Evolutionary conservation across 2,797 vertebrate species (phyloP), one percentile per base, ranked within the genome.

Genomic region (Labeo calbasu): DNA sequence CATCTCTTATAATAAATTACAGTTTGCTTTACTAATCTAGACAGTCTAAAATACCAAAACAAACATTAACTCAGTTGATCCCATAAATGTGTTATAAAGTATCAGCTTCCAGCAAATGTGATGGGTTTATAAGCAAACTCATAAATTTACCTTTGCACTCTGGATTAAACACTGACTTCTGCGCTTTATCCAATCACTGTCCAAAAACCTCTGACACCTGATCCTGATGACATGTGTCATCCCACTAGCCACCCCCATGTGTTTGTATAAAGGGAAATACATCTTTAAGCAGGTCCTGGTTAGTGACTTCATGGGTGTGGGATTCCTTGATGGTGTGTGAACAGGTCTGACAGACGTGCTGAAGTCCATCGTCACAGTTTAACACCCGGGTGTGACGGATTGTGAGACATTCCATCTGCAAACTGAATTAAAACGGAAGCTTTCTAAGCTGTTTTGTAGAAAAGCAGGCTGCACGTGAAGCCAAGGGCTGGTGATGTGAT

Each of bases 241-340:
- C 73, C 13, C 14, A 25, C 55, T 6, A 61, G 36, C 55, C 55
- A 55, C 36, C 73, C 73, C 73, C 21, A 12, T 61, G 55, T 77
- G 55, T 61, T 77, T 77, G 55, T 59, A 25, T 77, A 46, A 77
- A 61, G 75, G 55, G 36, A 61, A 77, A 77, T 61, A 11, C 36
- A 17, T 46, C 9, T 59, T 5, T 3, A 6, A 59, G 36, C 55
- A 77, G 9, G 19, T 51, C 53, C 75, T 72, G 61, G 61, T 79
- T 48, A 68, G 73, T 77, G 73, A 82, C 73, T 82, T 76, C 28
- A 68, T 77, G 50, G 75, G 85, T 86, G 85, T 28, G 68, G 85
- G 57, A 86, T 86, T 86, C 68, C 21, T 46, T 66, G 80, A 75
- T 2, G 36, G 57, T 50, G 69, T 75, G 81, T 55, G 80, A 86